Percentiles rank a stretch among this genome's conserved stretches.
Conservation (phyloP, 2,113 vertebrate genomes). For the Herpailurus yagouaroundi region DNA sequence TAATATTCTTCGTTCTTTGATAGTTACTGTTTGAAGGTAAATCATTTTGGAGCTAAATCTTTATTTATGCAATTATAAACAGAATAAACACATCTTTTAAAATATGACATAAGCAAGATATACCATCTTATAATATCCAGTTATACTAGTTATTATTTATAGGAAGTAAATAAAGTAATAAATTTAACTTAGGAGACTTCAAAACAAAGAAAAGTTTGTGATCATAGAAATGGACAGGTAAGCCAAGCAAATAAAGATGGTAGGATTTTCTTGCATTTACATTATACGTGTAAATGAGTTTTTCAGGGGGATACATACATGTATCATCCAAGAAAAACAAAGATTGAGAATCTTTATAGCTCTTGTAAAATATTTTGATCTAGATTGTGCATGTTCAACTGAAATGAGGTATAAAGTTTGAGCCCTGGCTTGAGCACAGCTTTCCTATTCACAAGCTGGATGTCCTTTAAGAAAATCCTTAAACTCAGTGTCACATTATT, state of each 20-base stretch:
- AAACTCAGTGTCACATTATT: background rate
- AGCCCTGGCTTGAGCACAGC: background rate
- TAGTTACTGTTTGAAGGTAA: background rate
- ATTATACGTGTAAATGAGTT: background rate
- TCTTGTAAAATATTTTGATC: background rate
- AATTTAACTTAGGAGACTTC: background rate
- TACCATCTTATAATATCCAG: background rate
- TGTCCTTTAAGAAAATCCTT: background rate
- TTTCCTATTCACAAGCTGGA: background rate
- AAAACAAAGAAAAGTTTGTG: background rate
- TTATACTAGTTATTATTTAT: background rate
- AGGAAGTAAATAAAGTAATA: background rate
- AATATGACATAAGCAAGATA: background rate
- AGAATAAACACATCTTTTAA: background rate
- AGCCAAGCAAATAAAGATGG: background rate
- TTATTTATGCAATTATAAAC: conserved; percentile 19
- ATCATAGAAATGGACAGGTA: background rate
- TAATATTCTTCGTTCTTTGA: background rate
- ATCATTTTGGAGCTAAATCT: background rate
- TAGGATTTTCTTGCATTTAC: background rate
- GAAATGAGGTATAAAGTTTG: background rate
- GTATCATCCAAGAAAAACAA: background rate
- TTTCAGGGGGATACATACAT: background rate
- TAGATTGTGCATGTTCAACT: background rate
- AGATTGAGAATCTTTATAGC: background rate